Evolutionary conservation across 2,113 vertebrate species (phyloP).

Genomic region (Blennius ocellaris): DNA sequence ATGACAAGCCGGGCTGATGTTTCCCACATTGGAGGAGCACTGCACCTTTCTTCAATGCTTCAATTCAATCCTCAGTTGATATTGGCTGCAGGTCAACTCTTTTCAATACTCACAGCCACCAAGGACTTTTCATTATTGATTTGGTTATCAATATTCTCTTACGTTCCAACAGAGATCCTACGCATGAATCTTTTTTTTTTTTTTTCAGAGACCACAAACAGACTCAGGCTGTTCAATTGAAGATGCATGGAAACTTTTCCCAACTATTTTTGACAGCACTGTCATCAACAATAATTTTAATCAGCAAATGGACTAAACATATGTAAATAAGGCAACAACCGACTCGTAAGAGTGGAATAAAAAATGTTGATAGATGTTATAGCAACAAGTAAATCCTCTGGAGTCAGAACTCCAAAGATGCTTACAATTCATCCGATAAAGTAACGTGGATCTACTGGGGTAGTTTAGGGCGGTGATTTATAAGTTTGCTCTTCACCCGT

Average conservation of each 20-base stretch:
- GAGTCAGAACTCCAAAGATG: no score
- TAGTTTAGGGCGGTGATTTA: no score
- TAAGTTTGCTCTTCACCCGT: no score
- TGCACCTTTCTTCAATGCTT: no score
- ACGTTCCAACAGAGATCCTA: conserved; percentile 31
- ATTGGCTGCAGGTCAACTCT: conserved; percentile 3
- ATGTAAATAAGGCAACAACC: conserved; percentile 50
- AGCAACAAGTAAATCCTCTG: no score
- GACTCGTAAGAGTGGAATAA: conserved; percentile 11
- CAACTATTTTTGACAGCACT: conserved; percentile 17
- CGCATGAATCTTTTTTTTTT: conserved; percentile 58
- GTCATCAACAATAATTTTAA: conserved; percentile 42
- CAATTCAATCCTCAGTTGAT: conserved; percentile 37
- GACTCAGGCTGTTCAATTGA: conserved; percentile 27
- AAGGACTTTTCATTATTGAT: conserved; percentile 14
- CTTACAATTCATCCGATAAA: no score
- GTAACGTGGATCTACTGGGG: no score
- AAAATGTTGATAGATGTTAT: conserved; percentile 19
- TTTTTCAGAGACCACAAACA: not conserved
- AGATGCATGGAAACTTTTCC: conserved; percentile 32
- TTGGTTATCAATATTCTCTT: conserved; percentile 43
- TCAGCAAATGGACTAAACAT: conserved; percentile 37
- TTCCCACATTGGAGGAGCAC: no score
- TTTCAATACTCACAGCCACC: not conserved
- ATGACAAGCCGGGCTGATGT: conserved; percentile 36